Base-by-base conservation (phyloP, 2,113 vertebrate species). In the Albula glossodonta region DNA sequence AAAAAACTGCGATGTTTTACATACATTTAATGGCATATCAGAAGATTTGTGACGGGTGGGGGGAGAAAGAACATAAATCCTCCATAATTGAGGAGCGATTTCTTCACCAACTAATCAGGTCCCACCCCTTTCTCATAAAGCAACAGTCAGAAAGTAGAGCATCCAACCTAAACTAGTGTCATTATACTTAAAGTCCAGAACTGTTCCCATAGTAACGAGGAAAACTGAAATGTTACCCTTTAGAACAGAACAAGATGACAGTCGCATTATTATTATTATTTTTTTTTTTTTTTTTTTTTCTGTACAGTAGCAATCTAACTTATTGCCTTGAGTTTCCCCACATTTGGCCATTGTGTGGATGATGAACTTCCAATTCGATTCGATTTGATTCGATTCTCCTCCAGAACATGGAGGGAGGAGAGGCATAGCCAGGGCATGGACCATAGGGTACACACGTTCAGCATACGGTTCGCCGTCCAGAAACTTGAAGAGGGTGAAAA, bases 381-480 rank as follows among this genome's bases (percentile, higher is more conserved):
- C 41, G 89, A 87, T 91, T 83, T 88, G 56, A 41, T 78, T n/a
- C 41, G 89, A 87, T 85, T 84, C 87, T 85, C 90, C 87, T 87
- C 89, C 17, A 19, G 51, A 25, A 12, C 89, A 87, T 49, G 11
- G 90, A 91, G 90, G 91, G 91, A 88, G 88, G 78, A 82, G 91
- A 92, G 92, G 93, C 91, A 92, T 92, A 88, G 92, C 92, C 85
- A 93, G 92, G 83, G 91, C 90, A 89, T 90, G 91, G 93, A 95
- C 92, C 93, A 92, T 91, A 91, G 92, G 88, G 93, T 92, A 92
- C 93, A 93, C 90, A 94, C 89, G 82, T 89, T 86, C 92, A 92
- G 93, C 92, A 91, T 92, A 91, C 90, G 92, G 91, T 89, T 93
- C 91, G 51, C 92, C 93, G 86, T 91, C 89, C 82, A 74, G 81